Percentiles rank a stretch among this genome's conserved stretches.
phyloP scores from a whole-genome alignment of 2,797 vertebrate genomes.

The Chiloscyllium punctatum region DNA sequence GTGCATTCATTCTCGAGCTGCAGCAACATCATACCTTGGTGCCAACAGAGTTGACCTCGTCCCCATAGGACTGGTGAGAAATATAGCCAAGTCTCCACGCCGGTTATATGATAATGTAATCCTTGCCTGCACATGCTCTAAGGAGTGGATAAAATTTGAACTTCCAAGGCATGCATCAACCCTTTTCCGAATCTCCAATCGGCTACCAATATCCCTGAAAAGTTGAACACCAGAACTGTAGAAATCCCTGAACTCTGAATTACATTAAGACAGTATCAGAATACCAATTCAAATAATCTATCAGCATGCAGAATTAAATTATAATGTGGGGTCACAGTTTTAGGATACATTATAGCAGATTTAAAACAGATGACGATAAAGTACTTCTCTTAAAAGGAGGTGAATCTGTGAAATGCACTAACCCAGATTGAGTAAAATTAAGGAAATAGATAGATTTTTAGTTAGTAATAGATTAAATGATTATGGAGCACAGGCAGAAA shows the following conservation, averaged over 20 bases:
- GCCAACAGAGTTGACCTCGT: conserved; percentile 89
- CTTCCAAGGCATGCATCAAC: conserved; percentile 76
- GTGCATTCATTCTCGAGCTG: not conserved
- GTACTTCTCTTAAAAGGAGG: no score
- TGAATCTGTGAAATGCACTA: no score
- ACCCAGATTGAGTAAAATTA: no score
- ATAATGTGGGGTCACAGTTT: no score
- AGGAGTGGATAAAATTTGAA: conserved; percentile 68
- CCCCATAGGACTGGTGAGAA: conserved; percentile 84
- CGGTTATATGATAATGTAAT: conserved; percentile 92
- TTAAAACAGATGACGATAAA: no score
- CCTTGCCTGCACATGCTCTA: conserved; percentile 85
- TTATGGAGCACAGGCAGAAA: no score
- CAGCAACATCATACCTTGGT: conserved; percentile 64
- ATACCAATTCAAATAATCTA: not conserved
- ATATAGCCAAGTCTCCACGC: conserved; percentile 88
- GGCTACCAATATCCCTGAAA: conserved; percentile 83
- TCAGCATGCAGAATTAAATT: not conserved
- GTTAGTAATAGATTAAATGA: no score
- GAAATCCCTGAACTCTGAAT: not conserved
- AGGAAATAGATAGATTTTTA: no score
- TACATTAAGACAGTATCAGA: not conserved
- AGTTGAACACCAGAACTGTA: not conserved
- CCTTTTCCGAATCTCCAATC: conserved; percentile 69
- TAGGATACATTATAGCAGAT: no score